Evolutionary conservation across 92 coral and sea anemone species (phyloP).

Genomic region (Palythoa grandis): DNA sequence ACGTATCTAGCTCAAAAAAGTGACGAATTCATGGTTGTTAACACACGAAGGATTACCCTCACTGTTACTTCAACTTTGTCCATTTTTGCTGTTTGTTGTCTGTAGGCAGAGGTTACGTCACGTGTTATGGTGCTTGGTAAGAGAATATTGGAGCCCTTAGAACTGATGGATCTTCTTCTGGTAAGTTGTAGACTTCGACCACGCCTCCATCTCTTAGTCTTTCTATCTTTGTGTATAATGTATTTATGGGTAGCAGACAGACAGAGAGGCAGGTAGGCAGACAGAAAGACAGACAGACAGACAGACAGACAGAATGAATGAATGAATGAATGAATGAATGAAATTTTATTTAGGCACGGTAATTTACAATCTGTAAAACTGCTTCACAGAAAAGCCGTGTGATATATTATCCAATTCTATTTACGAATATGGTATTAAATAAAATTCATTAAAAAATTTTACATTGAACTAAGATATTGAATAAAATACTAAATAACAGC

Average conservation of each 20-base stretch:
- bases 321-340: too few species aligned
- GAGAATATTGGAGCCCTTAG: slow-evolving; percentile 69
- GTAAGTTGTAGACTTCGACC: slow-evolving; percentile 32
- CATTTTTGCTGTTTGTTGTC: not conserved
- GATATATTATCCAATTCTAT: too few species aligned
- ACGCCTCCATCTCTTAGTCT: too few species aligned
- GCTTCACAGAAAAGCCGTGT: too few species aligned
- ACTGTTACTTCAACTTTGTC: not conserved
- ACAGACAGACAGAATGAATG: not conserved
- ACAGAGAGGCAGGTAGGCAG: not conserved
- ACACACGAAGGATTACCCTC: not conserved
- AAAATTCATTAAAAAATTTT: too few species aligned
- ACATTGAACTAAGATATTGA: too few species aligned
- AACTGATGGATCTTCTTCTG: slow-evolving; percentile 75
- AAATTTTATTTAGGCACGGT: too few species aligned
- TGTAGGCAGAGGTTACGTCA: slow-evolving; percentile 69
- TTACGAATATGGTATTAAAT: too few species aligned
- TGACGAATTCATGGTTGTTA: not conserved
- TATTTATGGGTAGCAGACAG: not conserved
- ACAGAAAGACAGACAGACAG: not conserved
- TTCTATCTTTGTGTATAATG: not conserved
- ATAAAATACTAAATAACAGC: too few species aligned
- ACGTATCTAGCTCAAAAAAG: not conserved
- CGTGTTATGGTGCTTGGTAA: slow-evolving; percentile 73
- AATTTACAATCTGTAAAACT: too few species aligned